Evolutionary conservation across 1,140 invertebrate genomes (phyloP).

Genomic region (Drosophila kanapiae): DNA sequence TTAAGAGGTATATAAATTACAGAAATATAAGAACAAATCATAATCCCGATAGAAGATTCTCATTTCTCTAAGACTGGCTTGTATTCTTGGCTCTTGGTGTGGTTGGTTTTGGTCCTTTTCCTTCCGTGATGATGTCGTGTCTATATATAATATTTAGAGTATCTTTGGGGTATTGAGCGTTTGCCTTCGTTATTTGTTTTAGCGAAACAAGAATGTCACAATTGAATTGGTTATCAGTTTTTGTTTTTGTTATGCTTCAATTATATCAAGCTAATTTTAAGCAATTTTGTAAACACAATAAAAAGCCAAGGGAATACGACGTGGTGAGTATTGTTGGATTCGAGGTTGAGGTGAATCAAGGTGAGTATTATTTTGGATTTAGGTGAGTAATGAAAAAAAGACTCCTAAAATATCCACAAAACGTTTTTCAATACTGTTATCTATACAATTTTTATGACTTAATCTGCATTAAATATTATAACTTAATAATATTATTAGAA

Average conservation of each 20-base stretch:
- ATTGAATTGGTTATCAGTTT: constrained; percentile 3
- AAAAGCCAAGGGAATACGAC: constrained; percentile 27
- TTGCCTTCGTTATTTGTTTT: constrained; percentile 10
- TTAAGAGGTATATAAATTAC: constrained; percentile 4
- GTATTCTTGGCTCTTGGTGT: constrained; percentile 10
- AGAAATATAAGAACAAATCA: neutral
- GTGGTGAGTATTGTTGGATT: constrained; percentile 13
- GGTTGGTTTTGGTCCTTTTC: constrained; percentile 11
- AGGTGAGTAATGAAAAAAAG: neutral
- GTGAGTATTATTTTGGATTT: neutral
- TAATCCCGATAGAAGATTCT: constrained; percentile 12
- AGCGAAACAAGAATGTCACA: constrained; percentile 13
- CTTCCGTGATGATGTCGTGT: constrained; percentile 26
- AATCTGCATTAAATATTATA: no score
- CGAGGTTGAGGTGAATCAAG: neutral
- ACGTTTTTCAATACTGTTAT: no score
- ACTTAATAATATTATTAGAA: no score
- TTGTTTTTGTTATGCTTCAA: neutral
- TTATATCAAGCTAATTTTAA: constrained; percentile 39
- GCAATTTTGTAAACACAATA: constrained; percentile 32
- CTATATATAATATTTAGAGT: constrained; percentile 13
- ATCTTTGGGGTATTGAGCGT: constrained; percentile 7
- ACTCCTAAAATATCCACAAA: constrained; percentile 3
- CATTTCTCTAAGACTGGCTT: constrained; percentile 27
- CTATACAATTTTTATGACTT: no score